phyloP scores from a whole-genome alignment of 2,113 vertebrate genomes.

The Cynopterus brachyotis region DNA sequence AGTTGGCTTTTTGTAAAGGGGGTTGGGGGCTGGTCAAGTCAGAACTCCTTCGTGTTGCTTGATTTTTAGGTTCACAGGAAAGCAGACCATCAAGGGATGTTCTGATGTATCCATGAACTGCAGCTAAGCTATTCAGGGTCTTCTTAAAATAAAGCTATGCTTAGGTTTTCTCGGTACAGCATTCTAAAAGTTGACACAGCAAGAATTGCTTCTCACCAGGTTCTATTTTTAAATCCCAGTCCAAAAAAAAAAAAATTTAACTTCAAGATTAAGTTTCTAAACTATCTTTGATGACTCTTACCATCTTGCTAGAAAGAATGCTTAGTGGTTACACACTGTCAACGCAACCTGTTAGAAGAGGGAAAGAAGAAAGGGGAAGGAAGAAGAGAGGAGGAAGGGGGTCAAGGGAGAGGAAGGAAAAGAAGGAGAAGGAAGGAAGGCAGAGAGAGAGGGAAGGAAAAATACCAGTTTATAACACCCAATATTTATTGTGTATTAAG shows the following conservation, averaged over 20 bases:
- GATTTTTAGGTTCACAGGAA: slow-evolving; percentile 43
- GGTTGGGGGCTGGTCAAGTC: not conserved
- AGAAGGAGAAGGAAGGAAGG: rapidly evolving
- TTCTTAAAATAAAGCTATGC: slow-evolving; percentile 71
- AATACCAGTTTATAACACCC: not conserved
- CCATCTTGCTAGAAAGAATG: slow-evolving; percentile 62
- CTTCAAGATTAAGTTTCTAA: slow-evolving; percentile 54
- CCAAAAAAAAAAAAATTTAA: not conserved
- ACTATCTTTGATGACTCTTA: slow-evolving; percentile 57
- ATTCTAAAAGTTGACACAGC: slow-evolving; percentile 68
- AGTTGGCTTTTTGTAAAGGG: not conserved
- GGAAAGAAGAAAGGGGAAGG: not conserved
- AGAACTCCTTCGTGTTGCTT: slow-evolving; percentile 37
- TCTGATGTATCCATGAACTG: slow-evolving; percentile 63
- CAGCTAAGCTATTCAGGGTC: slow-evolving; percentile 36
- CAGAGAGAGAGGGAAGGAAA: not conserved
- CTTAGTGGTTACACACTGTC: not conserved
- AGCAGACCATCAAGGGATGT: slow-evolving; percentile 40
- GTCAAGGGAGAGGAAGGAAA: too few relatives aligned
- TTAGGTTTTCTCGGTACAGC: slow-evolving; percentile 55
- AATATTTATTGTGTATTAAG: slow-evolving; percentile 10
- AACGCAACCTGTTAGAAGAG: not conserved
- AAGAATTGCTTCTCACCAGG: slow-evolving; percentile 62
- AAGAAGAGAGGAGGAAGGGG: too few relatives aligned
- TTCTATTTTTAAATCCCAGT: slow-evolving; percentile 72